Percentiles rank a stretch among this genome's conserved stretches.
Conservation (phyloP, 2,113 vertebrate genomes). For the Eurystomus gularis region DNA sequence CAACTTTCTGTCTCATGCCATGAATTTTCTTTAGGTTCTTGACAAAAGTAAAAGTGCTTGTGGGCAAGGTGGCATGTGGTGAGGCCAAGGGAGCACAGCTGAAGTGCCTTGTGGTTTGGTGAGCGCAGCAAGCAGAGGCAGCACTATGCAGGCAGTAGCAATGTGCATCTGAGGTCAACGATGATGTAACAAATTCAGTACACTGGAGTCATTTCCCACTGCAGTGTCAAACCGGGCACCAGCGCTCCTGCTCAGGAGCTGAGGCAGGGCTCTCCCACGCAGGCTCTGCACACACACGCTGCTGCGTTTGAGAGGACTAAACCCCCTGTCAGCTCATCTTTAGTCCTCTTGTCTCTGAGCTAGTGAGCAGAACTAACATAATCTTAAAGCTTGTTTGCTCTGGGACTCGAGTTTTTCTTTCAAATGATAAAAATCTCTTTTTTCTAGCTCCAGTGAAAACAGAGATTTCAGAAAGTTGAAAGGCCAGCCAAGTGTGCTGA, state of each 20-base stretch:
- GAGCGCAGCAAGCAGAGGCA: neutral
- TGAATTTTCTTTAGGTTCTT: neutral
- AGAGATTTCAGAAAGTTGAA: constrained; percentile 33
- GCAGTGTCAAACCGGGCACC: neutral
- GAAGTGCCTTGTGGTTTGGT: fast-evolving
- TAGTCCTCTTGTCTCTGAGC: neutral
- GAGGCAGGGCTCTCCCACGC: fast-evolving
- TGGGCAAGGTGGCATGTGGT: neutral
- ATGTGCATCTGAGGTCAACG: neutral
- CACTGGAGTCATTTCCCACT: neutral
- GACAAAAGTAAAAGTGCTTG: neutral
- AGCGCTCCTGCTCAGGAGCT: neutral
- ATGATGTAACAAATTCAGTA: neutral
- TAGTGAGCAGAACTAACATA: neutral
- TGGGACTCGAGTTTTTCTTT: constrained; percentile 4
- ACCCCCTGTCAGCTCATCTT: neutral
- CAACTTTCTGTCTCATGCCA: neutral
- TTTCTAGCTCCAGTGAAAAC: constrained; percentile 60
- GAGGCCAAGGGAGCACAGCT: neutral
- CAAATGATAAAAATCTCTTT: constrained; percentile 62
- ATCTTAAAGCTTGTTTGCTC: constrained; percentile 8
- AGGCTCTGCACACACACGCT: neutral
- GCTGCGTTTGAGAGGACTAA: neutral
- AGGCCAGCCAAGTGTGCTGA: constrained; percentile 64
- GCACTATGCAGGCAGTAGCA: fast-evolving